Conservation (phyloP, 2,797 vertebrate species). For the Paratrypauchen microcephalus region DNA sequence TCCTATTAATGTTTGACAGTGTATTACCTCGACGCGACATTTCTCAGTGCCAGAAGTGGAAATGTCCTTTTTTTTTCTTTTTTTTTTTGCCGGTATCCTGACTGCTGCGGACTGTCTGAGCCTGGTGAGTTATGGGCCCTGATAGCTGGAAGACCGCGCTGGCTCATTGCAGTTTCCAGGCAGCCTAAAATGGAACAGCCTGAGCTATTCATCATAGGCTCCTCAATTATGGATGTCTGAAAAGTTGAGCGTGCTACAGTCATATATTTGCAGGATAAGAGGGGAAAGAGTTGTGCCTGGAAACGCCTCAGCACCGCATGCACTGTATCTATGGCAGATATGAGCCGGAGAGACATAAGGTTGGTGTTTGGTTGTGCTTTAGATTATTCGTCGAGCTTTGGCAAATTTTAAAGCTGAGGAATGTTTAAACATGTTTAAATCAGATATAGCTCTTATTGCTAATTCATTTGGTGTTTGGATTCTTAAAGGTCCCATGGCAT, state of each 20-base stretch:
- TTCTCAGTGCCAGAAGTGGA: constrained; percentile 16
- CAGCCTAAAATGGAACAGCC: constrained; percentile 71
- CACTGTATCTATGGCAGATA: neutral
- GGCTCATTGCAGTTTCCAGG: constrained; percentile 54
- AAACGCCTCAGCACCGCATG: constrained; percentile 20
- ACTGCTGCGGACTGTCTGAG: constrained; percentile 35
- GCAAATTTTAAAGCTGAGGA: no score
- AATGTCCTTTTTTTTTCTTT: constrained; percentile 1
- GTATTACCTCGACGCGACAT: neutral
- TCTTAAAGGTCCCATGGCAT: no score
- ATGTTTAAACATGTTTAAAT: no score
- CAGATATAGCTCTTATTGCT: no score
- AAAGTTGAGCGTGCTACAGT: constrained; percentile 71
- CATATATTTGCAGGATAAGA: constrained; percentile 69
- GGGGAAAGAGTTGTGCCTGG: constrained; percentile 42
- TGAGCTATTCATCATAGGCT: constrained; percentile 76
- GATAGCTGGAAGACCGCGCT: constrained; percentile 37
- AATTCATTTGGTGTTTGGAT: no score
- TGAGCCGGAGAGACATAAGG: neutral
- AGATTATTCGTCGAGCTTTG: no score
- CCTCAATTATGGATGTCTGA: constrained; percentile 79
- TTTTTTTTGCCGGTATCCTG: constrained; percentile 4
- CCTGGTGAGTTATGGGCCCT: constrained; percentile 41
- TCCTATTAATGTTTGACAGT: constrained; percentile 8
- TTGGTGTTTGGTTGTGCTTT: no score